Base-by-base conservation (phyloP, 2,888 invertebrate genomes). In the Asteroscopus sphinx region DNA sequence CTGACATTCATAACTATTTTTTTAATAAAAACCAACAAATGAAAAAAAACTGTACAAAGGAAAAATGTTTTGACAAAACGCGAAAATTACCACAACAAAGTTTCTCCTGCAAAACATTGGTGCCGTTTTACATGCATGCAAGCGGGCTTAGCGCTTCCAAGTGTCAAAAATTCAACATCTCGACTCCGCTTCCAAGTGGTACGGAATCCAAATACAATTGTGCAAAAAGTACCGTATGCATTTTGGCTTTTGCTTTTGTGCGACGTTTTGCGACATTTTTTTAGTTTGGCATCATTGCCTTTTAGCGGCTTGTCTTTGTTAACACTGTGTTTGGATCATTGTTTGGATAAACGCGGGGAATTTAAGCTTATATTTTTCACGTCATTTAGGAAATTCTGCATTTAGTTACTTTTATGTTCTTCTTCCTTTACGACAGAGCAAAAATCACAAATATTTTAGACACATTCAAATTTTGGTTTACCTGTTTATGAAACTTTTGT, bases 91-190 rank as follows among this genome's bases (percentile, higher is more conserved):
- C 28, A 15, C 35, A 42, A 66, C 54, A 62, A 62, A 62, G 57
- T 74, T 65, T 26, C 46, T 40, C 30, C 52, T 36, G 46, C 41
- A 52, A 55, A 71, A 33, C 53, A 39, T 39, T 44, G 32, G 25
- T 44, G 46, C 36, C 37, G 54, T 59, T 73, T 58, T 65, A 49
- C 46, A 16, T 63, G 40, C 28, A 40, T 57, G 37, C 48, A 51
- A 26, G 52, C 47, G 16, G 41, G 55, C 55, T 61, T 60, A 68
- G 59, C 49, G 57, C 56, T 69, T 62, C 32, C 51, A 57, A 68
- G 49, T 68, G 64, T 74, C 66, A 64, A 72, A 77, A 75, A 55
- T 68, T 67, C 60, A 55, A 68, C 63, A 57, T 65, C 76, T 60
- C 63, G 41, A 58, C 63, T 69, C 49, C 30, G 11, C 41, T 48